Evolutionary conservation across 2,113 vertebrate species (phyloP), one percentile per base, ranked within the genome.

Genomic region (Paracanthobrama guichenoti): DNA sequence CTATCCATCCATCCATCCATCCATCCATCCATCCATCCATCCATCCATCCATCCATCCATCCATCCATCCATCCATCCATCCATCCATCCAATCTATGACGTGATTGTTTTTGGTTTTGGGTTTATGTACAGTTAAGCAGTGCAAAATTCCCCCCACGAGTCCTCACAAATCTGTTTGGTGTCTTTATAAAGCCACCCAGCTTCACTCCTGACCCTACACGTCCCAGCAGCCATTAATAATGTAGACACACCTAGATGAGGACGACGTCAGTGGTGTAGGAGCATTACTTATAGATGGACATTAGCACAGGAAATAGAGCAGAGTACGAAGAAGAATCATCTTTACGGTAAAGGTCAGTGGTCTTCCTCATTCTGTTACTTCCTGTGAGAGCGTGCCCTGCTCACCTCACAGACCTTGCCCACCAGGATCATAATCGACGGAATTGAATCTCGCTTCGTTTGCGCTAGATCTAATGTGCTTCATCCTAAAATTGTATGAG

Each of bases 201-300:
- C 79, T 67, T 67, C 60, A 50, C 60, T 80, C 44, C 24, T 84
- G 74, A 76, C 82, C 72, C 28, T 59, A 64, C 31, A 35, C 26
- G 31, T 64, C 82, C 57, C 55, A 5, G 10, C 26, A 35, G 31
- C 20, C 72, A 66, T 85, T 53, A 85, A 85, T 81, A 85, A 85
- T 85, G 69, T n/a, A 85, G 69, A 24, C 13, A 3, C 10, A 64
- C 42, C 67, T 31, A 46, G 12, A 73, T 31, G 79, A 81, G 79
- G 60, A 75, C 78, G 24, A 74, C 26, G 12, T 46, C 46, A 75
- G 46, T 39, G 5, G 44, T 76, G 59, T n/a, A 62, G 67, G 79
- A 67, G 72, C 83, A 86, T 86, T 81, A 86, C 84, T 86, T 86
- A 85, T 85, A 72, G 79, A 74, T 86, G 84, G 84, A 55, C 81